These are phyloP conservation scores for Poecilia velifera DNA, from an alignment of 2,797 vertebrate species.

Conservation along the genomic window DNA sequence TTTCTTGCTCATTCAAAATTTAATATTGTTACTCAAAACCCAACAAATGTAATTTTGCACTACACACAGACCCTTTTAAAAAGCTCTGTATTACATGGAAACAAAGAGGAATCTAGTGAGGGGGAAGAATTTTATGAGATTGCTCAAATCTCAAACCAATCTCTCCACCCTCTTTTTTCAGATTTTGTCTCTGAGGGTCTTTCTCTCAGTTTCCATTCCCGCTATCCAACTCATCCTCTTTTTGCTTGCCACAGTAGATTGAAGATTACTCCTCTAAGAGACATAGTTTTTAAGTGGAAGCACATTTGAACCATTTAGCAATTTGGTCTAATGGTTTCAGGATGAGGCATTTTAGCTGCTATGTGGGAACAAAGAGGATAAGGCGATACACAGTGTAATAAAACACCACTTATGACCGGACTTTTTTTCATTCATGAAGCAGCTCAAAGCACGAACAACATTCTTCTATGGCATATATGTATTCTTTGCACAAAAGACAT, in stretches of 20 bases:
- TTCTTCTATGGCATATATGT: neutral
- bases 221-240: conserved; percentile 58
- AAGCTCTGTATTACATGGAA: conserved; percentile 30
- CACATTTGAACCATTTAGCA: conserved; percentile 83
- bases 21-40: conserved; percentile 10
- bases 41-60: conserved; percentile 19
- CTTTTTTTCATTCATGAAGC: conserved; percentile 37
- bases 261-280: conserved; percentile 79
- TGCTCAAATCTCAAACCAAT: conserved; percentile 42
- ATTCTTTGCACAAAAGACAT: neutral
- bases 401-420: conserved; percentile 58
- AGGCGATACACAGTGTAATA: conserved; percentile 48
- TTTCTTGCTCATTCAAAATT: conserved; percentile 37
- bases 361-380: conserved; percentile 46
- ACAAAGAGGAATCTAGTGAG: conserved; percentile 24
- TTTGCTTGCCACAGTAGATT: conserved; percentile 75
- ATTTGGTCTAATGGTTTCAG: conserved; percentile 82
- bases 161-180: conserved; percentile 17
- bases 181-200: conserved; percentile 41
- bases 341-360: conserved; percentile 74
- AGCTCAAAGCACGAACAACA: conserved; percentile 53
- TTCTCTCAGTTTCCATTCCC: conserved; percentile 35
- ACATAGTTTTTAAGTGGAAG: conserved; percentile 79
- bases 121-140: conserved; percentile 35
- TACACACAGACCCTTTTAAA: conserved; percentile 29